Evolutionary conservation across 2,113 vertebrate genomes (phyloP).

Genomic region (Gadus chalcogrammus): DNA sequence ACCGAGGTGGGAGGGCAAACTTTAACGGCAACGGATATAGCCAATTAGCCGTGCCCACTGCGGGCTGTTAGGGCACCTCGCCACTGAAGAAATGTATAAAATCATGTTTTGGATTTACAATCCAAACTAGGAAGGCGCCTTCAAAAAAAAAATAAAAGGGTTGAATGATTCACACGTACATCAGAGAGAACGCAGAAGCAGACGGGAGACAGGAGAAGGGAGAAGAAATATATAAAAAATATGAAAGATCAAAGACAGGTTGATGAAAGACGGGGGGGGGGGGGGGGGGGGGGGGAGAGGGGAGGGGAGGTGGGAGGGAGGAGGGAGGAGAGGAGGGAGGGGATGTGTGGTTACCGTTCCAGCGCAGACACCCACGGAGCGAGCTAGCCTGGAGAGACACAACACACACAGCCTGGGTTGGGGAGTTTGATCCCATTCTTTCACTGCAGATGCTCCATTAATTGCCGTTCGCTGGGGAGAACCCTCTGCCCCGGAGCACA

Average conservation of each 20-base stretch:
- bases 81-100: no score
- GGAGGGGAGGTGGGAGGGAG: constrained; percentile 20
- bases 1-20: no score
- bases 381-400: constrained; percentile 32
- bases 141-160: no score
- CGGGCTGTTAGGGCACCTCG: no score
- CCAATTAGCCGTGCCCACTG: no score
- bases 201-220: background rate
- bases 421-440: constrained; percentile 42
- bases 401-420: constrained; percentile 19
- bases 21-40: no score
- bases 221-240: no score
- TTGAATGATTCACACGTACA: no score
- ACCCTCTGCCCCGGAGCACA: constrained; percentile 44
- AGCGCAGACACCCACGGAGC: constrained; percentile 41
- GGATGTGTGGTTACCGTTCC: background rate
- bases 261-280: constrained; percentile 20
- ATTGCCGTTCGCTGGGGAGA: constrained; percentile 56
- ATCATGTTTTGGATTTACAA: no score
- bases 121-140: no score
- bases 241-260: no score
- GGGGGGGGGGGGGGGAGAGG: background rate
- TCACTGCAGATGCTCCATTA: constrained; percentile 51
- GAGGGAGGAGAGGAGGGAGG: constrained; percentile 19
- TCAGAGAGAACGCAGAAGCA: no score